phyloP scores from a whole-genome alignment of 92 coral and sea anemone species.

The Epizoanthus scotinus region DNA sequence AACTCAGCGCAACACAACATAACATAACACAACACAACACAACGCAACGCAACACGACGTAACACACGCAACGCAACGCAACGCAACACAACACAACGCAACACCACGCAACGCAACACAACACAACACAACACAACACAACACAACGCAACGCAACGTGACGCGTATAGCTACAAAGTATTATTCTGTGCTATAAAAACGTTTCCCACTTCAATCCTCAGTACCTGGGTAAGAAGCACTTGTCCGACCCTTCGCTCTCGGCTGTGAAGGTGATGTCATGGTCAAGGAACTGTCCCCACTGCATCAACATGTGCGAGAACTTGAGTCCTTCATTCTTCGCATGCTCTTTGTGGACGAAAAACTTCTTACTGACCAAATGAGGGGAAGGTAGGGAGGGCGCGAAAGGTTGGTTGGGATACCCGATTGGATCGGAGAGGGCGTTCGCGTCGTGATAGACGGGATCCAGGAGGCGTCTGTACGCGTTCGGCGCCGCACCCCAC shows the following conservation, averaged over 20 bases:
- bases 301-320: slow-evolving; percentile 97
- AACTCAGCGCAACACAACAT: too few relatives aligned
- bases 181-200: too few relatives aligned
- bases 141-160: too few relatives aligned
- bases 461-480: slow-evolving; percentile 79
- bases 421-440: slow-evolving; percentile 85
- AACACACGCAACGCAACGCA: too few relatives aligned
- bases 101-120: too few relatives aligned
- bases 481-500: slow-evolving; percentile 91
- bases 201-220: slow-evolving; percentile 5
- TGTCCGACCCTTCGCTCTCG: slow-evolving; percentile 93
- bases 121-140: too few relatives aligned
- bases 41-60: too few relatives aligned
- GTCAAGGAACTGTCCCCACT: slow-evolving; percentile 98
- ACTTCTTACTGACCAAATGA: slow-evolving; percentile 77
- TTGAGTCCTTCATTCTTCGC: slow-evolving; percentile 44
- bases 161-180: too few relatives aligned
- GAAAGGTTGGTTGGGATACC: slow-evolving; percentile 91
- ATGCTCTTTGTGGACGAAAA: slow-evolving; percentile 62
- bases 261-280: slow-evolving; percentile 96
- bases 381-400: slow-evolving; percentile 89
- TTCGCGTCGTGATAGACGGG: slow-evolving; percentile 84
- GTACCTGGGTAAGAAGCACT: slow-evolving; percentile 90
- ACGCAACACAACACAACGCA: too few relatives aligned
- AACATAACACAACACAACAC: too few relatives aligned